A percentile compares a stretch with the other conserved stretches of the same genome.
Evolutionary conservation across 2,888 invertebrate species (phyloP).

Genomic region (Drosophila bunnanda): DNA sequence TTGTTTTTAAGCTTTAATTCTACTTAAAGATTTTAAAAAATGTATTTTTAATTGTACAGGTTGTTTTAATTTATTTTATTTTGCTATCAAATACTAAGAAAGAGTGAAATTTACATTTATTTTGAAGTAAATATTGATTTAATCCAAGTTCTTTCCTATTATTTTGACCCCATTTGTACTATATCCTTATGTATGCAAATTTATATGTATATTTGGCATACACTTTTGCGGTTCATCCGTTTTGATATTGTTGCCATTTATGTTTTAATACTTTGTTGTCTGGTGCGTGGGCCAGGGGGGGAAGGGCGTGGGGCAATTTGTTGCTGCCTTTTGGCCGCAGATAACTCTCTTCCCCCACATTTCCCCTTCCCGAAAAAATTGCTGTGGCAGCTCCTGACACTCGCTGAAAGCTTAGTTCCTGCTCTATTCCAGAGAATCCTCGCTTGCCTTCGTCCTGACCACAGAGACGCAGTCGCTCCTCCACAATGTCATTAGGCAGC

Average conservation of each 20-base stretch:
- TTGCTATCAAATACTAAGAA: too few species aligned
- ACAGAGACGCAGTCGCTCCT: constrained; percentile 42
- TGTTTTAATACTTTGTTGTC: constrained; percentile 59
- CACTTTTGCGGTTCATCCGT: constrained; percentile 50
- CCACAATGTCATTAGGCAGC: constrained; percentile 58
- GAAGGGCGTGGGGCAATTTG: constrained; percentile 15
- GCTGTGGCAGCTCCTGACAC: constrained; percentile 28
- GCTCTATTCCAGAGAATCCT: not conserved
- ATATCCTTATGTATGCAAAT: constrained; percentile 30
- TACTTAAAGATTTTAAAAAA: not conserved
- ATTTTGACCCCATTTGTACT: constrained; percentile 1
- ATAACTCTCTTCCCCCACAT: constrained; percentile 3
- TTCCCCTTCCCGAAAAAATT: constrained; percentile 16
- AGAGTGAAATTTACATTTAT: too few species aligned
- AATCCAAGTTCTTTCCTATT: not conserved
- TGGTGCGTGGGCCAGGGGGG: constrained; percentile 13
- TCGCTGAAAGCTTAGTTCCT: constrained; percentile 29
- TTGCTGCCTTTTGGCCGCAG: constrained; percentile 22
- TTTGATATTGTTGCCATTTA: constrained; percentile 60
- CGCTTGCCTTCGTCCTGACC: constrained; percentile 4
- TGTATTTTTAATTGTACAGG: too few species aligned
- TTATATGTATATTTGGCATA: constrained; percentile 11
- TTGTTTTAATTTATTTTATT: too few species aligned
- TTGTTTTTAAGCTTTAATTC: not conserved
- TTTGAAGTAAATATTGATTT: not conserved